phyloP scores from a whole-genome alignment of 1,140 invertebrate genomes.

The Sinella curviseta region DNA sequence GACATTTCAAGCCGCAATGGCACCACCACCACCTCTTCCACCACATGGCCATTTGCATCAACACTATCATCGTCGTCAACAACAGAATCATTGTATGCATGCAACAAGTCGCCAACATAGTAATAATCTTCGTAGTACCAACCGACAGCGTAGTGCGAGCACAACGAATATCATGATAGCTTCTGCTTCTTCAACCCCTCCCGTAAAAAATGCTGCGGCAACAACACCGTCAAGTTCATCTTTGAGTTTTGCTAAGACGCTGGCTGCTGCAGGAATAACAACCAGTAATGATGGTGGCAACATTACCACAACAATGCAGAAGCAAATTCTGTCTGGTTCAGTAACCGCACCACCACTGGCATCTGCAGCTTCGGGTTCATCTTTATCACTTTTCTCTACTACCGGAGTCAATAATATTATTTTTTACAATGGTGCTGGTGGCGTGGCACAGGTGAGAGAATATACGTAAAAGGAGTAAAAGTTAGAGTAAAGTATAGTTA shows the following conservation, averaged over 20 bases:
- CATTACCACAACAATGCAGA: background rate
- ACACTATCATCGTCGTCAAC: background rate
- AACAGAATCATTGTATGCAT: background rate
- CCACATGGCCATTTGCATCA: slow-evolving; percentile 17
- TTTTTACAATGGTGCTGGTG: background rate
- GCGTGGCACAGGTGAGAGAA: background rate
- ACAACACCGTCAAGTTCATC: background rate
- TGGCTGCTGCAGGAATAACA: background rate
- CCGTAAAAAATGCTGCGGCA: background rate
- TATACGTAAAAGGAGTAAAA: no score
- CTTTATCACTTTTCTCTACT: background rate
- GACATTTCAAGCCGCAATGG: background rate
- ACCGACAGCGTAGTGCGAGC: background rate
- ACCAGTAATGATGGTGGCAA: background rate
- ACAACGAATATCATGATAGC: background rate
- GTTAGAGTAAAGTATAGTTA: no score
- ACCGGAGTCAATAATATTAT: background rate
- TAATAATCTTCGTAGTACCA: background rate
- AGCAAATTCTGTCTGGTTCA: slow-evolving; percentile 12
- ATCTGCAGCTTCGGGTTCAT: slow-evolving; percentile 33
- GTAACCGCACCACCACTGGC: slow-evolving; percentile 10
- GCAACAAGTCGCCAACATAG: background rate
- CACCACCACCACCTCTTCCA: slow-evolving; percentile 36
- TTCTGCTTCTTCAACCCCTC: background rate
- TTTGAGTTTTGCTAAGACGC: background rate